Evolutionary conservation across 2,797 vertebrate genomes (phyloP).

Genomic region (Silurus lanzhouensis): DNA sequence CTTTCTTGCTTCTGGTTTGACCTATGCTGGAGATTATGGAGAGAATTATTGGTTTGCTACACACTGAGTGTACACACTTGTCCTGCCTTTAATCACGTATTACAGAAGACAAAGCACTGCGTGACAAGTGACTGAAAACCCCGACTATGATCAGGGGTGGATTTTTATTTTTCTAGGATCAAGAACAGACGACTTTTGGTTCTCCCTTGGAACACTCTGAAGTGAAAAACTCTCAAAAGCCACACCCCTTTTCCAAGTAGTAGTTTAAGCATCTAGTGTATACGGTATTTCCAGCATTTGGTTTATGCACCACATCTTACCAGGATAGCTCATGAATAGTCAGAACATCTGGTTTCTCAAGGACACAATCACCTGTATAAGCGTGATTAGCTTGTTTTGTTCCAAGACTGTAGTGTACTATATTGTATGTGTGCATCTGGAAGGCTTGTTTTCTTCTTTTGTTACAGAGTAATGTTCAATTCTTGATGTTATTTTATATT

Average conservation of each 20-base stretch:
- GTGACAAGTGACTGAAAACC: background rate
- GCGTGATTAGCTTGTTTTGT: background rate
- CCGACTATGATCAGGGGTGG: background rate
- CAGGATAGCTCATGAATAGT: background rate
- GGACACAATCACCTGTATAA: background rate
- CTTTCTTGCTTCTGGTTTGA: background rate
- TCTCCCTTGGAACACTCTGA: background rate
- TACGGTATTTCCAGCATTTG: background rate
- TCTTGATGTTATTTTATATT: background rate
- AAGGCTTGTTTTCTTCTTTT: background rate
- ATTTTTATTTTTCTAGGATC: background rate
- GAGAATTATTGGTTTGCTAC: slow-evolving; percentile 1
- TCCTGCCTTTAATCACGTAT: background rate
- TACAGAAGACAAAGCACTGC: background rate
- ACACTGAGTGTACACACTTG: background rate
- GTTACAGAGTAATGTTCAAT: background rate
- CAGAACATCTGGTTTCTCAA: background rate
- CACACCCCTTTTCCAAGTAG: no score
- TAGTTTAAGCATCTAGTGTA: background rate
- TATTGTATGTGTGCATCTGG: background rate
- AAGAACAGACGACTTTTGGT: background rate
- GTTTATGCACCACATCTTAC: background rate
- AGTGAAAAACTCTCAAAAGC: background rate
- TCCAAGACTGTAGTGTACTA: background rate
- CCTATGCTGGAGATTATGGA: background rate